Base-by-base conservation (phyloP, 2,797 vertebrate species). In the Sebastes matsubarae region DNA sequence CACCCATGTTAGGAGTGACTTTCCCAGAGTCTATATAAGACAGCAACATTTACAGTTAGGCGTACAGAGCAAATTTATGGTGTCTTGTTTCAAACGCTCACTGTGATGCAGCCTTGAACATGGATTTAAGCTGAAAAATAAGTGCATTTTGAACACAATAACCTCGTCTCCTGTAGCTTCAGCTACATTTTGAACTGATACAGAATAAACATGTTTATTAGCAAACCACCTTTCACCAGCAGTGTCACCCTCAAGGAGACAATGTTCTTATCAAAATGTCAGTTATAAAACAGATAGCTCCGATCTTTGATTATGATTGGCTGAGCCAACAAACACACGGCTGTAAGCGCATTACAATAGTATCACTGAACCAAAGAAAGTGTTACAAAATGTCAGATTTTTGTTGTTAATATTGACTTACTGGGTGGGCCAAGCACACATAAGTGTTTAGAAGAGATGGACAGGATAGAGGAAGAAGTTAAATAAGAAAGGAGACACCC, bases 211-310 rank as follows among this genome's bases (percentile, higher is more conserved):
- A 52, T 64, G 9, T 79, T 72, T 60, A 30, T 38, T 24, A 46
- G 60, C 29, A 63, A 63, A 61, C 54, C 24, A 67, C 34, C 32
- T 78, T 76, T 70, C 55, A 59, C 25, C 34, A 50, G 34, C 30
- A 38, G 67, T 32, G 59, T 78, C 50, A 55, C 58, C 61, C 68
- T 60, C 42, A 34, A 72, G 86, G 61, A 70, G 27, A 59, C 12
- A 29, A 5, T 3, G 6, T 73, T 60, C 64, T 71, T 46, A 72
- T 73, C 32, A 60, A 76, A 78, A 68, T 63, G 68, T 75, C 74
- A 60, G 3, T 74, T 36, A 5, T 4, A 36, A 64, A 12, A 38
- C n/a, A 2, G n/a, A 64, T 64, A 24, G 32, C n/a, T 38, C 32
- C 2, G 13, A 11, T 38, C 32, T 32, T 34, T 64, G 12, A 64